A percentile compares a stretch with the other conserved stretches of the same genome.
These are phyloP conservation scores for Dolichomitus sp. DNA, from an alignment of 2,888 invertebrate species.

Conservation along the genomic window DNA sequence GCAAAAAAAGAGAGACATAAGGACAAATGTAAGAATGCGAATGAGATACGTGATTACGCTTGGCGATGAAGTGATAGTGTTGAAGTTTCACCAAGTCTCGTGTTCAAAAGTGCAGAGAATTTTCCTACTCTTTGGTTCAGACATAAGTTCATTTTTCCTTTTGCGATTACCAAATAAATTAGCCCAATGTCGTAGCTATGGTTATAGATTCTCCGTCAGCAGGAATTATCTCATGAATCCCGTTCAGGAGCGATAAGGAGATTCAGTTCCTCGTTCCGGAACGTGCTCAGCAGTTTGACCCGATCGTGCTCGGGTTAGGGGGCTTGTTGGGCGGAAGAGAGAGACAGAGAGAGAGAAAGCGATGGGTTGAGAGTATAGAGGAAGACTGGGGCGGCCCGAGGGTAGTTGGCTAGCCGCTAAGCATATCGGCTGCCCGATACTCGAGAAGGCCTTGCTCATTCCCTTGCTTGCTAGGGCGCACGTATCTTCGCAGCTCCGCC, in stretches of 20 bases:
- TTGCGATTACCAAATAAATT: not conserved
- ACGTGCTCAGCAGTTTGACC: conserved; percentile 52
- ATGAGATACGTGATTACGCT: too few species aligned
- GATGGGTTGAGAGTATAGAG: conserved; percentile 5
- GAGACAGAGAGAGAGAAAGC: conserved; percentile 23
- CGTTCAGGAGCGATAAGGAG: conserved; percentile 49
- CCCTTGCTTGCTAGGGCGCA: conserved; percentile 39
- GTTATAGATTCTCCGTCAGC: conserved; percentile 62
- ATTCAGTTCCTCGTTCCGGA: conserved; percentile 50
- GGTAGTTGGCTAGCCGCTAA: conserved; percentile 79
- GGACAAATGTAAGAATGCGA: too few species aligned
- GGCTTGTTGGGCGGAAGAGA: conserved; percentile 38
- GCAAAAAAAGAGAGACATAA: too few species aligned
- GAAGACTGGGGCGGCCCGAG: conserved; percentile 74
- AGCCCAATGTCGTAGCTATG: conserved; percentile 1
- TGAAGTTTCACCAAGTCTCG: not conserved
- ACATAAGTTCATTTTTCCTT: not conserved
- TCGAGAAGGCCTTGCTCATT: conserved; percentile 69
- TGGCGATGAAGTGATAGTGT: not conserved
- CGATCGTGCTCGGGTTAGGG: conserved; percentile 45
- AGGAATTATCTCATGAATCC: conserved; percentile 44
- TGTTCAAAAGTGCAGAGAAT: not conserved
- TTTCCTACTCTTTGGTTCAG: not conserved
- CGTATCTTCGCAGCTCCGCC: conserved; percentile 51
- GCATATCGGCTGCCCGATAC: conserved; percentile 77